Evolutionary conservation across 2,888 invertebrate genomes (phyloP).

Genomic region (Ophion ellenae): DNA sequence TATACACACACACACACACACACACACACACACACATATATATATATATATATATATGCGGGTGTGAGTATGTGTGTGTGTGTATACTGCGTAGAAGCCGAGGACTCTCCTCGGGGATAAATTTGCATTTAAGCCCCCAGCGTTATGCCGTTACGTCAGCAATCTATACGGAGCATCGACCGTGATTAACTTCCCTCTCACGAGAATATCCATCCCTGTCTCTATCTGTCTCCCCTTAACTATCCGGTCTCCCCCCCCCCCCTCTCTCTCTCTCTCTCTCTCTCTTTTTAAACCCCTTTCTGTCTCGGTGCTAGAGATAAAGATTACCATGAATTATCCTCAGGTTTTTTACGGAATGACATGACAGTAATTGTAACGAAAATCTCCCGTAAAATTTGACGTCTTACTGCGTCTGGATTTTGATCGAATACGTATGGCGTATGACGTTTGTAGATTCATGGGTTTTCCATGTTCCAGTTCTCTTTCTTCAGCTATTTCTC

Average conservation of each 20-base stretch:
- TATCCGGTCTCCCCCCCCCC: too few species aligned
- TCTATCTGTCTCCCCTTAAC: not conserved
- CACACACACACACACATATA: too few species aligned
- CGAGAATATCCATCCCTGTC: constrained; percentile 33
- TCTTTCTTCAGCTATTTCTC: too few species aligned
- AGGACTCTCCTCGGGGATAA: constrained; percentile 56
- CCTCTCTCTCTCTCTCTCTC: constrained; percentile 8
- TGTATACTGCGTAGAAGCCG: constrained; percentile 27
- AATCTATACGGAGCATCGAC: constrained; percentile 56
- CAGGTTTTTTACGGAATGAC: not conserved
- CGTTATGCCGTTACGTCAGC: constrained; percentile 53
- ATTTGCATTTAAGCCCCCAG: constrained; percentile 63
- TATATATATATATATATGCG: too few species aligned
- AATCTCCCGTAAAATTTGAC: not conserved
- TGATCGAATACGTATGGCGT: too few species aligned
- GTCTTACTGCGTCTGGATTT: too few species aligned
- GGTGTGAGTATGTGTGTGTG: not conserved
- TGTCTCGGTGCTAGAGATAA: not conserved
- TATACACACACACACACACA: too few species aligned
- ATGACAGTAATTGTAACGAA: too few species aligned
- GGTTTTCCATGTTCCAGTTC: too few species aligned
- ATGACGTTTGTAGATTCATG: too few species aligned
- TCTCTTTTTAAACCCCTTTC: not conserved
- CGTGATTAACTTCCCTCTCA: constrained; percentile 58
- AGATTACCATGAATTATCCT: constrained; percentile 3